A percentile compares a stretch with the other conserved stretches of the same genome.
phyloP scores from a whole-genome alignment of 2,113 vertebrate genomes.

The Uropsilus gracilis region DNA sequence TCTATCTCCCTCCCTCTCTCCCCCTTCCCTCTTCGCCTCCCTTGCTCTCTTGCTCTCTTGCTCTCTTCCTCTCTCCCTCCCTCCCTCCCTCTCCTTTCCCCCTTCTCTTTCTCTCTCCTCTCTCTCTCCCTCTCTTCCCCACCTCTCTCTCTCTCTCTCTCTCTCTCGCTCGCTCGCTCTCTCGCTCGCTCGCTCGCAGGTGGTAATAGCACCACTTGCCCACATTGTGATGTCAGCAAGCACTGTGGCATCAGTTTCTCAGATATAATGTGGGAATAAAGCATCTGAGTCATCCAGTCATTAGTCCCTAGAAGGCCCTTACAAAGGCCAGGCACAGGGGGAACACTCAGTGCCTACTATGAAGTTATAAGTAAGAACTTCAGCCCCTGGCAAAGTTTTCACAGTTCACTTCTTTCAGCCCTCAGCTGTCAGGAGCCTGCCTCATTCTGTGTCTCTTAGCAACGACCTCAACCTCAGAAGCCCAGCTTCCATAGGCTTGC shows the following conservation, averaged over 20 bases:
- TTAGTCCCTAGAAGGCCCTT: neutral
- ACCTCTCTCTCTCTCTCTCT: too few species aligned
- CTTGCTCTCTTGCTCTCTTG: too few species aligned
- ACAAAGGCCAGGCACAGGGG: neutral
- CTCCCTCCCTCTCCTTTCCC: too few species aligned
- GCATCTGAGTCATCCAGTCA: neutral
- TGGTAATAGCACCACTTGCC: too few species aligned
- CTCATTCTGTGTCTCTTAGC: neutral
- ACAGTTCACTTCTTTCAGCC: neutral
- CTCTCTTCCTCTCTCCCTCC: too few species aligned
- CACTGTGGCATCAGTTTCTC: neutral
- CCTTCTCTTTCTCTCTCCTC: too few species aligned
- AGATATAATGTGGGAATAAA: neutral
- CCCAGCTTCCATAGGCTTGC: neutral
- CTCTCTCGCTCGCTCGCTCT: too few species aligned
- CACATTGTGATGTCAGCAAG: neutral
- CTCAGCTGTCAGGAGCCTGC: neutral
- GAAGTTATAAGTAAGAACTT: neutral
- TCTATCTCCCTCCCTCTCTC: neutral
- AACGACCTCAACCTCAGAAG: neutral
- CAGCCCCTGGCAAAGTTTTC: neutral
- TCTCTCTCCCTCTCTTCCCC: too few species aligned
- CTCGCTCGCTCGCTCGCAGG: too few species aligned
- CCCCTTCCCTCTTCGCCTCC: too few species aligned
- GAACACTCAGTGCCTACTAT: neutral